Evolutionary conservation across 2,888 invertebrate genomes (phyloP), one percentile per base, ranked within the genome.

Genomic region (Trichogramma dendrolimi): DNA sequence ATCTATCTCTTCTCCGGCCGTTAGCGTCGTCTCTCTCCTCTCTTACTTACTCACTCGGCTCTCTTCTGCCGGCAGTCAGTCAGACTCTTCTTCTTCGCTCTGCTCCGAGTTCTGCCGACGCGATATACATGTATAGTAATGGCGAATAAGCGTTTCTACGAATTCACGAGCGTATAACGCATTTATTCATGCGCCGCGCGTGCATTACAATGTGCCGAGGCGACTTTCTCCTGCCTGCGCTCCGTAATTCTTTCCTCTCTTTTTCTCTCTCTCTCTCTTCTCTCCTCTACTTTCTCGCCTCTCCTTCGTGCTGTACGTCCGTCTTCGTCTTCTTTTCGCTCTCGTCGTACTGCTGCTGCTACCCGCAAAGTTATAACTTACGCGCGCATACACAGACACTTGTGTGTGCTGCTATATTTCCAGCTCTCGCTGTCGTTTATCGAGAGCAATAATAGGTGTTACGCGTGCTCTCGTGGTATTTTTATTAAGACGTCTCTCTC

Each of bases 1-100:
- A 27, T 27, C 27, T 27, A 27, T 27, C 27, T 76, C 74, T 75
- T 75, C 74, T 76, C 75, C 76, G 75, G 75, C 72, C 74, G 75
- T 72, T 73, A 69, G 69, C 61, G 67, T 66, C 65, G 61, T 52
- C 54, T 59, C 63, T 51, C 55, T 59, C 62, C 58, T 52, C 60
- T 57, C 60, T 38, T 54, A 48, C 58, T 55, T 53, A 10, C 43
- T 54, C 39, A 39, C 42, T 42, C 10, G 39, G 44, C 42, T 42
- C 55, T 42, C 50, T 53, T 43, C 55, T 40, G 39, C 27, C 60
- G 4, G 48, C 50, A 53, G 39, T 52, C 11, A 51, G 61, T 63
- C 53, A 49, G 52, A 58, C 52, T 53, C 64, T 47, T 51, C 57
- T 47, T 53, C 63, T 66, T 47, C 55, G 44, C 52, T 44, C 55